Base-by-base conservation (phyloP, 2,113 vertebrate genomes). In the Halcyon malimbica region DNA sequence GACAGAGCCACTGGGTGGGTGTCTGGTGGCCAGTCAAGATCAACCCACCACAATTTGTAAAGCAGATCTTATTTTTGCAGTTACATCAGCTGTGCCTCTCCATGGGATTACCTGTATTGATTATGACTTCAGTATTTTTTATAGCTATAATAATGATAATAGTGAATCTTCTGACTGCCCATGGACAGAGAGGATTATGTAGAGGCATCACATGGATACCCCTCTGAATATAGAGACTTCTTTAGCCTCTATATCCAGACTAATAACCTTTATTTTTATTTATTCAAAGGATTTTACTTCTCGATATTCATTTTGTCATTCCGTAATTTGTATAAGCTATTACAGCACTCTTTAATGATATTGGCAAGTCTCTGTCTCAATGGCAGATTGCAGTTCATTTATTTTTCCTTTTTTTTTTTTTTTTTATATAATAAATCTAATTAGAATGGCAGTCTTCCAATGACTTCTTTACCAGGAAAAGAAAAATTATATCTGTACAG, bases 361-460 rank as follows among this genome's bases (percentile, higher is more conserved):
- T 29, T 83, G 56, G 60, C 83, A 96, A 97, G 64, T 87, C 69
- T 85, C 74, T 93, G 48, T 94, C 87, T 97, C 91, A 95, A 79
- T 87, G 44, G 85, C 74, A 97, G 93, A 93, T 71, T 97, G 88
- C 56, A 93, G 67, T 28, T 89, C 37, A 70, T 75, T 64, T 91
- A 8, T 25, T 54, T 63, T 56, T 51, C 7, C 2, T 13, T 41
- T 14, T 33, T 20, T 5, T 57, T 25, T 37, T 70, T 23, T 10
- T 8, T 56, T 29, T 24, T n/a, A 42, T 16, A 74, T 79, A 84
- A 73, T 96, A 95, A 97, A 37, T 63, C 67, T 95, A 96, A 97
- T 97, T 97, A 97, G 97, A 97, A 94, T 96, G 94, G 94, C 93
- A 96, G 33, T 73, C 89, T 94, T 97, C 92, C 90, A 97, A 5